A percentile compares a stretch with the other conserved stretches of the same genome.
Evolutionary conservation across 2,888 invertebrate species (phyloP).

Genomic region (Caenorhabditis macrosperma): DNA sequence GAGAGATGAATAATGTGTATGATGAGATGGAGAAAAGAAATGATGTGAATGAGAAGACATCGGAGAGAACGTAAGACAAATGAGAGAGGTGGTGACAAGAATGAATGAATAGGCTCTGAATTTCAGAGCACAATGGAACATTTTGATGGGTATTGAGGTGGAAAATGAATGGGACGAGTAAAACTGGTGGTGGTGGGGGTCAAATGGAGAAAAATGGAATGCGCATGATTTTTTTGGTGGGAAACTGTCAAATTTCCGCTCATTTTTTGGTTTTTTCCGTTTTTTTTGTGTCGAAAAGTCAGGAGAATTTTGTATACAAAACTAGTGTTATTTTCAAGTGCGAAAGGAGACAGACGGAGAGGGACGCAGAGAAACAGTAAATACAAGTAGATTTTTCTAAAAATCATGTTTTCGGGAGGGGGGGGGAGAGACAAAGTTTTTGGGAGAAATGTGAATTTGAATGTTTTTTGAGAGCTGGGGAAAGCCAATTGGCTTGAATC

Average conservation of each 20-base stretch:
- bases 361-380: slow-evolving; percentile 9
- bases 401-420: slow-evolving; percentile 23
- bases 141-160: not conserved
- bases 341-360: slow-evolving; percentile 16
- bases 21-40: slow-evolving; percentile 11
- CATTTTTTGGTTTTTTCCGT: slow-evolving; percentile 17
- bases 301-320: slow-evolving; percentile 16
- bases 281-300: slow-evolving; percentile 9
- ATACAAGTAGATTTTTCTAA: slow-evolving; percentile 35
- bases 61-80: not conserved
- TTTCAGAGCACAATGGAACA: not conserved
- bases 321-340: not conserved
- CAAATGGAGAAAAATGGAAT: slow-evolving; percentile 24
- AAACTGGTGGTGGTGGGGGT: not conserved
- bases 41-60: slow-evolving; percentile 33
- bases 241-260: slow-evolving; percentile 10
- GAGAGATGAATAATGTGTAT: not conserved
- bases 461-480: not conserved
- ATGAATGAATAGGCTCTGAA: not conserved
- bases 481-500: not conserved
- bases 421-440: slow-evolving; percentile 13
- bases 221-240: slow-evolving; percentile 17
- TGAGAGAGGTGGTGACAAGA: not conserved
- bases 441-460: slow-evolving; percentile 8
- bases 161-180: slow-evolving; percentile 11